These are phyloP conservation scores for Busseola fusca DNA, from an alignment of 2,888 invertebrate species.

Conservation along the genomic window DNA sequence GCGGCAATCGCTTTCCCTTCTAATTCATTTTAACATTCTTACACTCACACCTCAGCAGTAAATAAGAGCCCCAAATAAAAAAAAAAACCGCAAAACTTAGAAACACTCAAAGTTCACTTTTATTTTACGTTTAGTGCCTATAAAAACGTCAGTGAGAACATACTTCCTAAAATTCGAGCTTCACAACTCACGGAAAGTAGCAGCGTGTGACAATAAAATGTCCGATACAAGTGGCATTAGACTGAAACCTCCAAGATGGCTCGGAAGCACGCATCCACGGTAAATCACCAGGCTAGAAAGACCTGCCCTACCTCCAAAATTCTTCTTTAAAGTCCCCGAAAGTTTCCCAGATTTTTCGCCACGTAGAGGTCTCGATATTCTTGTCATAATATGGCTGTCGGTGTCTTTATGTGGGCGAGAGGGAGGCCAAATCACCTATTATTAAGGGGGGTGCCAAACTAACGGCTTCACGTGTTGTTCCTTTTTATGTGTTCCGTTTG, in stretches of 20 bases:
- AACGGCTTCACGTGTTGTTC: constrained; percentile 85
- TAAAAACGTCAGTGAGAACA: constrained; percentile 84
- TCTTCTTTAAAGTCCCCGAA: not conserved
- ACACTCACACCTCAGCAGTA: constrained; percentile 60
- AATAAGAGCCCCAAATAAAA: constrained; percentile 66
- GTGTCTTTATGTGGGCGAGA: constrained; percentile 72
- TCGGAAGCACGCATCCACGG: constrained; percentile 79
- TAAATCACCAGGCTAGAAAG: constrained; percentile 65
- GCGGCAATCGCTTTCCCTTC: constrained; percentile 41
- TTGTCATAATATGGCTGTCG: constrained; percentile 68
- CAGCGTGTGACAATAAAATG: constrained; percentile 86
- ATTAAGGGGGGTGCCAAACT: constrained; percentile 87
- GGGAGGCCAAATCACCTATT: constrained; percentile 84
- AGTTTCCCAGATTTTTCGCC: constrained; percentile 39
- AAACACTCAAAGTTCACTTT: constrained; percentile 82
- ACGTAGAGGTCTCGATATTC: constrained; percentile 66
- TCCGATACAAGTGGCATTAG: constrained; percentile 87
- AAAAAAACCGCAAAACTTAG: constrained; percentile 78
- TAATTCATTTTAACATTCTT: constrained; percentile 59
- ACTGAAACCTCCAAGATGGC: constrained; percentile 81
- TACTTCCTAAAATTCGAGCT: constrained; percentile 80
- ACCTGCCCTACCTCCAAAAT: constrained; percentile 62
- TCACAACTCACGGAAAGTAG: constrained; percentile 81
- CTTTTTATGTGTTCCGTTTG: constrained; percentile 85
- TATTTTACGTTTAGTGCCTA: constrained; percentile 82